A percentile compares a stretch with the other conserved stretches of the same genome.
These are phyloP conservation scores for Hucho hucho DNA, from an alignment of 2,113 vertebrate species.

Conservation along the genomic window DNA sequence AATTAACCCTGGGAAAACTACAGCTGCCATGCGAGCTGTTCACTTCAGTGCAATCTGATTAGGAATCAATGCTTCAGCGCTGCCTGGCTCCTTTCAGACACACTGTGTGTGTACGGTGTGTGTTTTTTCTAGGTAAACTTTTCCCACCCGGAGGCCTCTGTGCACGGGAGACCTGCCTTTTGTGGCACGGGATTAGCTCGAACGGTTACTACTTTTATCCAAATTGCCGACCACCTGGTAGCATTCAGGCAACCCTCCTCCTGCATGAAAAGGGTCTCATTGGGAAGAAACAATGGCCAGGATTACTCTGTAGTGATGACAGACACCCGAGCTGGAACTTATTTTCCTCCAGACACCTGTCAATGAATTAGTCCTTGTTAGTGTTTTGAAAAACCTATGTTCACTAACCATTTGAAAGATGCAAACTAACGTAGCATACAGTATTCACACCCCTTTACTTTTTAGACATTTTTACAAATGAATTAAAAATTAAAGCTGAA, in stretches of 20 bases:
- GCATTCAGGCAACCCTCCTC: slow-evolving; percentile 70
- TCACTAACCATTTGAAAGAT: slow-evolving; percentile 62
- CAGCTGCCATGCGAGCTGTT: slow-evolving; percentile 99
- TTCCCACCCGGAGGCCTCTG: slow-evolving; percentile 48
- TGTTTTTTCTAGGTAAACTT: slow-evolving; percentile 81
- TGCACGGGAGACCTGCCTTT: slow-evolving; percentile 68
- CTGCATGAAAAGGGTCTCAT: slow-evolving; percentile 70
- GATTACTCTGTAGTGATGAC: slow-evolving; percentile 70
- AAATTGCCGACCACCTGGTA: slow-evolving; percentile 79
- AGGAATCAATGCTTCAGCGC: slow-evolving; percentile 96
- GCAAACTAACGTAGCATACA: slow-evolving; percentile 48
- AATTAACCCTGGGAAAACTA: slow-evolving; percentile 99
- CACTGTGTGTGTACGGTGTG: too few relatives aligned
- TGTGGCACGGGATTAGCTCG: slow-evolving; percentile 73
- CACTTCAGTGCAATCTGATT: slow-evolving; percentile 99
- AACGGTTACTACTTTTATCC: slow-evolving; percentile 71
- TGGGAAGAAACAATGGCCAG: slow-evolving; percentile 69
- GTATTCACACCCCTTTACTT: background rate
- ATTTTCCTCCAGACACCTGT: slow-evolving; percentile 75
- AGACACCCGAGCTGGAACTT: slow-evolving; percentile 72
- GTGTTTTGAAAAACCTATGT: slow-evolving; percentile 55
- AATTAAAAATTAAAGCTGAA: too few relatives aligned
- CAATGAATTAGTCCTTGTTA: slow-evolving; percentile 64
- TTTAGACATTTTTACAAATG: too few relatives aligned
- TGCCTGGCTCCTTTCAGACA: slow-evolving; percentile 83